Evolutionary conservation across 2,888 invertebrate species (phyloP).

Genomic region (Frankliniella fusca): DNA sequence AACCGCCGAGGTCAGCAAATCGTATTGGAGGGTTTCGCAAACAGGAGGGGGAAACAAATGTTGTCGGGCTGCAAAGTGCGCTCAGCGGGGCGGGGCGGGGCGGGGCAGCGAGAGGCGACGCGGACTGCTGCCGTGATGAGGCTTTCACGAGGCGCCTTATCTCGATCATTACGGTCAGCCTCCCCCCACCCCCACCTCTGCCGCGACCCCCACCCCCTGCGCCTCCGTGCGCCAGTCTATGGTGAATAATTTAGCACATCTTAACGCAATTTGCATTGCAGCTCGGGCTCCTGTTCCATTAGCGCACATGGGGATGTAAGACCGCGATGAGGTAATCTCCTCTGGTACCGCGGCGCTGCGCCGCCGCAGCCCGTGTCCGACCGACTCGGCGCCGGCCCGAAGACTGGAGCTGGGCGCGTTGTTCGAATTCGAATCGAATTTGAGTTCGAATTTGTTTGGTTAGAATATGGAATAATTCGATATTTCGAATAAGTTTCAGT

Average conservation of each 20-base stretch:
- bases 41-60: conserved; percentile 15
- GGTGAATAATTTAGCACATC: conserved; percentile 14
- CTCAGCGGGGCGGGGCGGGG: not conserved
- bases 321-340: too few relatives aligned
- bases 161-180: not conserved
- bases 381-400: too few relatives aligned
- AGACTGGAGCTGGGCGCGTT: too few relatives aligned
- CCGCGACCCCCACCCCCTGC: too few relatives aligned
- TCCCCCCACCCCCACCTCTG: too few relatives aligned
- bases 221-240: too few relatives aligned
- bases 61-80: not conserved
- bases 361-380: too few relatives aligned
- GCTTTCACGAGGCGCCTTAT: not conserved
- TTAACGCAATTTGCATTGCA: conserved; percentile 22
- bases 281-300: conserved; percentile 8
- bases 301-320: not conserved
- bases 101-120: not conserved
- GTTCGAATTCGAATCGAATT: too few relatives aligned
- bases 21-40: conserved; percentile 6
- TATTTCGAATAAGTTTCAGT: too few relatives aligned
- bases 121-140: not conserved
- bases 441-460: too few relatives aligned
- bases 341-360: too few relatives aligned
- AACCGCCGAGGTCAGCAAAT: conserved; percentile 14
- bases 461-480: too few relatives aligned